These are phyloP conservation scores for Drosophila mojavensis DNA, from an alignment of 1,140 invertebrate genomes.

Conservation along the genomic window DNA sequence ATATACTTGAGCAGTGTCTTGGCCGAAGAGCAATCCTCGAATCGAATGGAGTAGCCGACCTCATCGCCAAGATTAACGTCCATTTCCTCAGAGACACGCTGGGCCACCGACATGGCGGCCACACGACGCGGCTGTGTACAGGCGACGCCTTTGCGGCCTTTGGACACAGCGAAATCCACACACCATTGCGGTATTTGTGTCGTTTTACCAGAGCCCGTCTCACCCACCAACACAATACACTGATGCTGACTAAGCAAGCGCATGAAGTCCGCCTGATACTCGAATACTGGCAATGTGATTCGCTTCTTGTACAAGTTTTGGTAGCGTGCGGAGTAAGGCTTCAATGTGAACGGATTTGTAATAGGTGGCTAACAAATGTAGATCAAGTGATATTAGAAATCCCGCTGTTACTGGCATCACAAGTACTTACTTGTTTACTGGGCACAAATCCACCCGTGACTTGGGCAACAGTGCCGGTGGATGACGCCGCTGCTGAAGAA, in stretches of 20 bases:
- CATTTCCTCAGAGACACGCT: slow-evolving; percentile 99
- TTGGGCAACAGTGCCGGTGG: slow-evolving; percentile 72
- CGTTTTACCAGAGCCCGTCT: slow-evolving; percentile 97
- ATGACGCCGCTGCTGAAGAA: slow-evolving; percentile 68
- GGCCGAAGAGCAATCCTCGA: slow-evolving; percentile 98
- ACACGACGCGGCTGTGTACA: slow-evolving; percentile 99
- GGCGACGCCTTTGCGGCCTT: slow-evolving; percentile 93
- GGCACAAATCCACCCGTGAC: slow-evolving; percentile 84
- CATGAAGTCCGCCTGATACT: slow-evolving; percentile 98
- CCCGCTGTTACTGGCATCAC: too few relatives aligned
- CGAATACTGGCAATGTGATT: slow-evolving; percentile 97
- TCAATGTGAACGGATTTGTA: slow-evolving; percentile 89
- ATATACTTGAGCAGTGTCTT: slow-evolving; percentile 97
- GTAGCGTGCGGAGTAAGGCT: slow-evolving; percentile 92
- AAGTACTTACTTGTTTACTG: slow-evolving; percentile 71
- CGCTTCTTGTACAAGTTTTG: slow-evolving; percentile 95
- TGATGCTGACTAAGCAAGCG: slow-evolving; percentile 90
- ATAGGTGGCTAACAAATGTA: slow-evolving; percentile 49
- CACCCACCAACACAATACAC: slow-evolving; percentile 87
- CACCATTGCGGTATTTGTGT: slow-evolving; percentile 98
- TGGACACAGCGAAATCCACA: slow-evolving; percentile 92
- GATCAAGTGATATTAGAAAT: neutral
- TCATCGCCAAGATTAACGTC: slow-evolving; percentile 97
- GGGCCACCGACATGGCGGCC: slow-evolving; percentile 99
- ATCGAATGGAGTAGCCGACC: slow-evolving; percentile 99